Evolutionary conservation across 1,140 invertebrate species (phyloP).

Genomic region (Meloidogyne chitwoodi): DNA sequence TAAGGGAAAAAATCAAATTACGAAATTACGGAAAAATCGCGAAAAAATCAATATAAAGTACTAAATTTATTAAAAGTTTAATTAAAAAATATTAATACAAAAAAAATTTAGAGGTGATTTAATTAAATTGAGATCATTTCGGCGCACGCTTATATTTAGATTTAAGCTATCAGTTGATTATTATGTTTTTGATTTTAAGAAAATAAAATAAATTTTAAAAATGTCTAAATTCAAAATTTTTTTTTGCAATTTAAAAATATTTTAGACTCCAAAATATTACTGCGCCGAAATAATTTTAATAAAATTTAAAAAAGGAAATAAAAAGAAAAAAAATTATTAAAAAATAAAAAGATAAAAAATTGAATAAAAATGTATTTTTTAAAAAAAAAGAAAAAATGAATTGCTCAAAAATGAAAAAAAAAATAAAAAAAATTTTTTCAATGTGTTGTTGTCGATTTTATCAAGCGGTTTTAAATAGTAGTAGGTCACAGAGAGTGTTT

Average conservation of each 20-base stretch:
- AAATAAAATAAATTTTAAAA: too few species aligned
- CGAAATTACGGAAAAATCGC: background rate
- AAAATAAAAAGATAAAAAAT: background rate
- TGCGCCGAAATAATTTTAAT: background rate
- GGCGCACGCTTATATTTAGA: too few species aligned
- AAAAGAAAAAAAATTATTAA: background rate
- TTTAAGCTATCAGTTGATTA: too few species aligned
- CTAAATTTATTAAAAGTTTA: background rate
- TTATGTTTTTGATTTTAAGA: too few species aligned
- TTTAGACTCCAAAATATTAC: too few species aligned
- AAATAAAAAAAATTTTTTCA: background rate
- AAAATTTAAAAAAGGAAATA: background rate
- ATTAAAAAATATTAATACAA: background rate
- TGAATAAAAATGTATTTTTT: background rate
- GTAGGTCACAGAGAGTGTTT: background rate
- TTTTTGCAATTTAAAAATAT: too few species aligned
- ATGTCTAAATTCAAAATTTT: too few species aligned
- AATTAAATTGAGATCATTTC: too few species aligned
- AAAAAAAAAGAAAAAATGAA: background rate
- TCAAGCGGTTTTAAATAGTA: background rate
- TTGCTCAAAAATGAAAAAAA: background rate
- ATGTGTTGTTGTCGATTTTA: background rate
- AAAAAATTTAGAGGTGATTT: background rate
- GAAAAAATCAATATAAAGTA: background rate
- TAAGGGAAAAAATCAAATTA: background rate